phyloP scores from a whole-genome alignment of 1,140 invertebrate genomes.

The Drosophila albomicans region DNA sequence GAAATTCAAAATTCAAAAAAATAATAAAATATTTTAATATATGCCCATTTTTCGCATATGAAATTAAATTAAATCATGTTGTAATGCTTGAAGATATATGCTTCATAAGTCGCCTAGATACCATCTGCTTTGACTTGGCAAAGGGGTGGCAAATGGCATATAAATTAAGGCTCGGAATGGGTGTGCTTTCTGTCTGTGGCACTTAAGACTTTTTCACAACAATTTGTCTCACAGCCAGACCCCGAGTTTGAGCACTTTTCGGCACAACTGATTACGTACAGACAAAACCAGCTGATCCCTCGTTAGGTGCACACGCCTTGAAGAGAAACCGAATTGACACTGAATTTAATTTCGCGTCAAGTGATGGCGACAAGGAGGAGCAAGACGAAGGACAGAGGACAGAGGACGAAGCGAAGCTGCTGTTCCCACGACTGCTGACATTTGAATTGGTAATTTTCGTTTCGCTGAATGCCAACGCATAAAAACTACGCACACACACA shows the following conservation, averaged over 20 bases:
- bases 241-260: slow-evolving; percentile 28
- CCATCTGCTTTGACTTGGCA: background rate
- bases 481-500: slow-evolving; percentile 51
- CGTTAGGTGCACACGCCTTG: slow-evolving; percentile 58
- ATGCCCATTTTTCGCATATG: too few relatives aligned
- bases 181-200: background rate
- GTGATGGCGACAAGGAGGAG: slow-evolving; percentile 2
- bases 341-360: slow-evolving; percentile 75
- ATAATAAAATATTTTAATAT: background rate
- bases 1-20: background rate
- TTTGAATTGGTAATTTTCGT: slow-evolving; percentile 79
- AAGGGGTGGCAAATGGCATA: slow-evolving; percentile 9
- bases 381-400: background rate
- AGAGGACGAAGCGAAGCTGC: background rate
- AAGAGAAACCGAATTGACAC: slow-evolving; percentile 66
- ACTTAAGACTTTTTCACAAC: slow-evolving; percentile 37
- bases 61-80: too few relatives aligned
- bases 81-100: background rate
- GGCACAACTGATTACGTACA: slow-evolving; percentile 47
- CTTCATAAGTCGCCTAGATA: background rate
- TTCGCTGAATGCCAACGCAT: slow-evolving; percentile 51
- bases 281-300: slow-evolving; percentile 37
- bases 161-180: slow-evolving; percentile 19
- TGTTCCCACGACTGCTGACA: slow-evolving; percentile 63
- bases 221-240: slow-evolving; percentile 37